Evolutionary conservation across 2,113 vertebrate genomes (phyloP).

Genomic region (Podiceps cristatus): DNA sequence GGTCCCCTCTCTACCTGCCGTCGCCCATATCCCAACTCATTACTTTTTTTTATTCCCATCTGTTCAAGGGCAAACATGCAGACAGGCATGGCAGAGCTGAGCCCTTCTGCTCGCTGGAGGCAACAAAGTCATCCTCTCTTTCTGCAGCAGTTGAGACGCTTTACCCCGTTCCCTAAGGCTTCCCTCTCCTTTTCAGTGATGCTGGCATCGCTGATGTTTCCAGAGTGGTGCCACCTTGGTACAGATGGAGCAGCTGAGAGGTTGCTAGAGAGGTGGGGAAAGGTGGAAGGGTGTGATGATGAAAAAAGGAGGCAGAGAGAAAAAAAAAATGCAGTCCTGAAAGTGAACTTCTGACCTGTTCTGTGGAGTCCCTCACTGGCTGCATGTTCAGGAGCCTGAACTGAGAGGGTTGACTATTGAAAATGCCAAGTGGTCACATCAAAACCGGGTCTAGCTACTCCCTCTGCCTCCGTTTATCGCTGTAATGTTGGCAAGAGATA

Average conservation of each 20-base stretch:
- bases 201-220: not conserved
- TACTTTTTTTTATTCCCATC: not conserved
- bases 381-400: not conserved
- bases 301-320: not conserved
- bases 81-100: not conserved
- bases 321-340: no score
- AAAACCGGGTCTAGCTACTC: not conserved
- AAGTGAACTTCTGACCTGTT: not conserved
- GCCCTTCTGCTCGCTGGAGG: not conserved
- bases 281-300: not conserved
- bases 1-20: not conserved
- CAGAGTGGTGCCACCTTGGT: not conserved
- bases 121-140: not conserved
- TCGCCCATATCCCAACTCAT: rapidly evolving
- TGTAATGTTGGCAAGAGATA: not conserved
- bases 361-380: not conserved
- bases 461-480: not conserved
- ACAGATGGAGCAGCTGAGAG: not conserved
- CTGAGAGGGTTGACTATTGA: not conserved
- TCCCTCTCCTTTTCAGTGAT: not conserved
- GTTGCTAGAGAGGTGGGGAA: not conserved
- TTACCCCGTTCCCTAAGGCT: not conserved
- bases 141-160: not conserved
- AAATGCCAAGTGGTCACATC: rapidly evolving
- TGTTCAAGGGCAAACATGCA: not conserved